Percentiles rank a stretch among this genome's conserved stretches.
These are phyloP conservation scores for Xenopus petersii DNA, from an alignment of 2,797 vertebrate genomes.

Conservation along the genomic window DNA sequence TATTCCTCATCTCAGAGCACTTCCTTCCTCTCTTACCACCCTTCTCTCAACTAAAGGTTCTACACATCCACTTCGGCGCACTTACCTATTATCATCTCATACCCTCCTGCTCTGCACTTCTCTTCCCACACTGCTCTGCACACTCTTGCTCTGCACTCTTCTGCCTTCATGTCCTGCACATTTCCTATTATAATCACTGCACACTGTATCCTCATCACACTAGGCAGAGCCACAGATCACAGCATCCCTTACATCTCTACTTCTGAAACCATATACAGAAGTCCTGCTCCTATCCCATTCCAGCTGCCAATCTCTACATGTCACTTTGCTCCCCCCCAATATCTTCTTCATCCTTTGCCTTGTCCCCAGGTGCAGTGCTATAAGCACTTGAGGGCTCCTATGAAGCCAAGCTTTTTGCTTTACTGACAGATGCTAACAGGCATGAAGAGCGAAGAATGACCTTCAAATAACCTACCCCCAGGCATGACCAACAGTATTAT, in stretches of 20 bases:
- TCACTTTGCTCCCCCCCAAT: neutral
- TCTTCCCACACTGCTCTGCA: neutral
- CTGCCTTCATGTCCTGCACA: too few relatives aligned
- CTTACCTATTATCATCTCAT: neutral
- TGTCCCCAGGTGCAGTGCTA: neutral
- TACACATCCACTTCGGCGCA: neutral
- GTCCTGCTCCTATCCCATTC: neutral
- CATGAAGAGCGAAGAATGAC: slow-evolving; percentile 16
- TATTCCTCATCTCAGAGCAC: too few relatives aligned
- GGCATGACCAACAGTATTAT: slow-evolving; percentile 14
- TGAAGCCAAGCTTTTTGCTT: slow-evolving; percentile 13
- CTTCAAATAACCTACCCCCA: slow-evolving; percentile 15
- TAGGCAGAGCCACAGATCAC: neutral
- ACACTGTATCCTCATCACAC: neutral
- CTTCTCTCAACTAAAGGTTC: neutral
- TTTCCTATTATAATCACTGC: too few relatives aligned
- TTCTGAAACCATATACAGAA: neutral
- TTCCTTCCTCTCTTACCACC: too few relatives aligned
- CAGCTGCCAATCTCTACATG: neutral
- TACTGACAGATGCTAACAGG: slow-evolving; percentile 27
- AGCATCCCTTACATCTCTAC: neutral
- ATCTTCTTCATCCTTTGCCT: neutral
- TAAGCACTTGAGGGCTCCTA: slow-evolving; percentile 22
- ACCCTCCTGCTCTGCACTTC: slow-evolving; percentile 1
- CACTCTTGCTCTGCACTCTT: neutral